phyloP scores from a whole-genome alignment of 2,797 vertebrate species.

The Darevskia mixta region DNA sequence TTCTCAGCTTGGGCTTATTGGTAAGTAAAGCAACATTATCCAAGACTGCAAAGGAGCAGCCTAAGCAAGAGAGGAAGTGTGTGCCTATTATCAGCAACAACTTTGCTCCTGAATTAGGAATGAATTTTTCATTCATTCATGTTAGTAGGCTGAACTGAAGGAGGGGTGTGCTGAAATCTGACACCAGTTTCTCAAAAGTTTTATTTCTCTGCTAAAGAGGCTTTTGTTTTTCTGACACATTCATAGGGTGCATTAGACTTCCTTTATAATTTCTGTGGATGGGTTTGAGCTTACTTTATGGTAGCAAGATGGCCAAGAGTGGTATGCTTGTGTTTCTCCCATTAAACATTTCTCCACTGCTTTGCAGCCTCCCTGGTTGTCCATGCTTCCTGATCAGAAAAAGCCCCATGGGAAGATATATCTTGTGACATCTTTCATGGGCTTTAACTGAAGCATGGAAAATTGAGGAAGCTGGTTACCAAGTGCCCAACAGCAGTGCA shows the following conservation, averaged over 20 bases:
- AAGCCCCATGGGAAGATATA: not conserved
- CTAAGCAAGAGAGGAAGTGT: not conserved
- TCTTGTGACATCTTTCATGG: not conserved
- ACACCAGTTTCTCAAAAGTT: not conserved
- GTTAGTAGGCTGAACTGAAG: not conserved
- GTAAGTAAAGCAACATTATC: conserved; percentile 74
- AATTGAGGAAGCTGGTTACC: not conserved
- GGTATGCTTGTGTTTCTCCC: too few relatives aligned
- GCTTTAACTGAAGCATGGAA: not conserved
- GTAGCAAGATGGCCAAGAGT: too few relatives aligned
- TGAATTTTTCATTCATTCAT: not conserved
- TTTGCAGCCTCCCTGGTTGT: not conserved
- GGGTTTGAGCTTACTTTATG: too few relatives aligned
- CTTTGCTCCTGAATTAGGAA: not conserved
- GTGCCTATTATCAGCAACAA: not conserved
- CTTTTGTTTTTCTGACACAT: too few relatives aligned
- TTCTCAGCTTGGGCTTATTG: conserved; percentile 92
- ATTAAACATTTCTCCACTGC: too few relatives aligned
- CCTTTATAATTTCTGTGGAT: too few relatives aligned
- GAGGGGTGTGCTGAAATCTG: not conserved
- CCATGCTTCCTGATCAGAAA: not conserved
- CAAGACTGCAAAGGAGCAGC: not conserved
- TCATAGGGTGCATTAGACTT: too few relatives aligned
- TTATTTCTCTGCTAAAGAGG: not conserved
- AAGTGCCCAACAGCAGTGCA: too few relatives aligned